phyloP scores from a whole-genome alignment of 2,797 vertebrate species.

The Channa striata region DNA sequence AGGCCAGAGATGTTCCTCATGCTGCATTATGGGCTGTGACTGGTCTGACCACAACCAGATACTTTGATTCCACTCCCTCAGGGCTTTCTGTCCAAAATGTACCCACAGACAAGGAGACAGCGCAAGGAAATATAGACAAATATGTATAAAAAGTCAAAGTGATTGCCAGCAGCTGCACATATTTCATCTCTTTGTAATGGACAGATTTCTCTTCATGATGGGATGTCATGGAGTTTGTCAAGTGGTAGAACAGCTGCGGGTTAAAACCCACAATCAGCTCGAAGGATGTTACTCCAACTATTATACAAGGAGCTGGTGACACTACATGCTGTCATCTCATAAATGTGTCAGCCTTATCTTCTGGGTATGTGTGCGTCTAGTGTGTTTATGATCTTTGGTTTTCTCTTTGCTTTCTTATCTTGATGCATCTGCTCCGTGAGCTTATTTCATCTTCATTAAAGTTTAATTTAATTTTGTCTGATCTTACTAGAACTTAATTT shows the following conservation, averaged over 20 bases:
- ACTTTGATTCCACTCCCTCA: constrained; percentile 44
- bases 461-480: too few relatives aligned
- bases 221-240: neutral
- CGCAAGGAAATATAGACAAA: constrained; percentile 28
- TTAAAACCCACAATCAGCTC: constrained; percentile 3
- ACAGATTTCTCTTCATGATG: constrained; percentile 3
- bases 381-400: neutral
- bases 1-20: constrained; percentile 63
- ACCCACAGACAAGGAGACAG: constrained; percentile 25
- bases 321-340: constrained; percentile 1
- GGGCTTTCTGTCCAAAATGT: constrained; percentile 38
- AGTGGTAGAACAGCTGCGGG: constrained; percentile 18
- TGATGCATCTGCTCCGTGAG: neutral
- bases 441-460: too few relatives aligned
- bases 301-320: constrained; percentile 7
- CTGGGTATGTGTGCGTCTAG: neutral
- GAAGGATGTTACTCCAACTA: neutral
- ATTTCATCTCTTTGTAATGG: constrained; percentile 1
- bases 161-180: constrained; percentile 17
- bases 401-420: neutral
- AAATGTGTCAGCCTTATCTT: neutral
- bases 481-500: too few relatives aligned
- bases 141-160: constrained; percentile 14
- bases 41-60: constrained; percentile 57
- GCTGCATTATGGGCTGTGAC: constrained; percentile 55